These are phyloP conservation scores for Dasyprocta punctata DNA, from an alignment of 2,113 vertebrate species.

Conservation along the genomic window DNA sequence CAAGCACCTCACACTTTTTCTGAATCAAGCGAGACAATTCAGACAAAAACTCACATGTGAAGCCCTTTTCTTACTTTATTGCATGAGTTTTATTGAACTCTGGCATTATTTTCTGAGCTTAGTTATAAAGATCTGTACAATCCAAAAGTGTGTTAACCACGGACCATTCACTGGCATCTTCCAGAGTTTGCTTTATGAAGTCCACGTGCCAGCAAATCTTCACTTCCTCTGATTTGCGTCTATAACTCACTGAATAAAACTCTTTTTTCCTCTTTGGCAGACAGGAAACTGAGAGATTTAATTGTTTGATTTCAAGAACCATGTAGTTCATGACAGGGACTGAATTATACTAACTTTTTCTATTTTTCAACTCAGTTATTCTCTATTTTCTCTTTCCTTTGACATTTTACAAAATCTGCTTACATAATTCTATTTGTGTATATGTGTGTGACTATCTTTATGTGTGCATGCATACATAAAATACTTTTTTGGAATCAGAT, in stretches of 20 bases:
- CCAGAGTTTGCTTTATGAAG: not conserved
- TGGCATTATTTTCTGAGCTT: not conserved
- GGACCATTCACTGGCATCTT: not conserved
- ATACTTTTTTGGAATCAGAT: slow-evolving; percentile 30
- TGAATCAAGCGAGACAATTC: not conserved
- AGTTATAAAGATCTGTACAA: not conserved
- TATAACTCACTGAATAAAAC: not conserved
- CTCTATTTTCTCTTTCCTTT: not conserved
- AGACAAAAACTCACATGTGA: not conserved
- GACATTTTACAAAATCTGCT: not conserved
- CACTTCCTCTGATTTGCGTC: not conserved
- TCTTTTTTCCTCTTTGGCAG: not conserved
- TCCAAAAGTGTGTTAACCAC: not conserved
- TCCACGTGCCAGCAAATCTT: not conserved
- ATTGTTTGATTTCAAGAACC: not conserved
- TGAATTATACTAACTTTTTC: not conserved
- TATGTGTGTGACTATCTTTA: not conserved
- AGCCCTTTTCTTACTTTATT: not conserved
- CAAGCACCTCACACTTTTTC: slow-evolving; percentile 18
- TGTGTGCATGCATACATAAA: not conserved
- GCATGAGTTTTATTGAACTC: not conserved
- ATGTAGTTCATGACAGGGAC: not conserved
- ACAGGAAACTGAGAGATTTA: not conserved
- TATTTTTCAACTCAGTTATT: slow-evolving; percentile 17
- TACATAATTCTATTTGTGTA: not conserved